Evolutionary conservation across 1,140 invertebrate genomes (phyloP), one percentile per base, ranked within the genome.

Genomic region (Eriosoma lanigerum): DNA sequence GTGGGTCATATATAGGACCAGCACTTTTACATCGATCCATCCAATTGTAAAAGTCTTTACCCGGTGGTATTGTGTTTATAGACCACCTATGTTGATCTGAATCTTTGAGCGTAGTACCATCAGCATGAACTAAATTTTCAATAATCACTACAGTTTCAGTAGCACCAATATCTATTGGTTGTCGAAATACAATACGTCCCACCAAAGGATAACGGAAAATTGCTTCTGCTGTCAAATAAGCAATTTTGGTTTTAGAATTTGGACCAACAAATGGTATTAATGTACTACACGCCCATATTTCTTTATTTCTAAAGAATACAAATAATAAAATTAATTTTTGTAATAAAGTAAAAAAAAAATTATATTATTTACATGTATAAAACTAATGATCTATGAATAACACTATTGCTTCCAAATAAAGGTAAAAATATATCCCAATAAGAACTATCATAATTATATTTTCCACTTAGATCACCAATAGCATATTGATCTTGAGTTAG

Each of bases 11-110:
- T 80, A 93, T 87, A 6, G 85, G 84, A n/a, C 93, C 94, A 8
- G 93, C 89, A 83, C 93, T 95, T 3, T 93, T 85, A 85, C 95
- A 97, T 64, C 96, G 87, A 78, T 88, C 90, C 62, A 91, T 92
- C 94, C 95, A 97, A 85, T 96, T 94, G 84, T 96, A 96, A 85
- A 93, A 97, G 86, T 98, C 96, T 83, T 90, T 91, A n/a, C 91
- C 92, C 2, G 90, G 88, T 76, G 88, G 85, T 82, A 89, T 84
- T 26, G 87, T 85, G 82, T 92, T 90, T 48, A 93, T 86, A 83
- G 88, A 87, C 90, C 91, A 93, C 21, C 85, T 85, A 80, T 83
- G 83, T 60, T 91, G 89, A 50, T 87, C 87, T 0, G 93, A 93
- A 84, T 92, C 92, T 84, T 96, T 95, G 52, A 92, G 86, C 82